phyloP scores from a whole-genome alignment of 2,888 invertebrate genomes.

The Drosophila lacicola region DNA sequence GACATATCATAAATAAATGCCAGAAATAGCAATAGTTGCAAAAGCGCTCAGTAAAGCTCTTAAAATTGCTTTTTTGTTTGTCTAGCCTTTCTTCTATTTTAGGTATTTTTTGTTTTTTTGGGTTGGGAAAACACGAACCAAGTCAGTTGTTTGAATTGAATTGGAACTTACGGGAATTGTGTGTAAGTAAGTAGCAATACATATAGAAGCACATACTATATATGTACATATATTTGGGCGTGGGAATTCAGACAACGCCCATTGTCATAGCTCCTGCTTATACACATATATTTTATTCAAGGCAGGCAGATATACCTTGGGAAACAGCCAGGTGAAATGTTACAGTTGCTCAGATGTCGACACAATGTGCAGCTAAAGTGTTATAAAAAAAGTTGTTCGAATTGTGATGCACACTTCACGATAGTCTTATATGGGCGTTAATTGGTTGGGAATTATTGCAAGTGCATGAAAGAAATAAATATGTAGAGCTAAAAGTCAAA shows the following conservation, averaged over 20 bases:
- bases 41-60: slow-evolving; percentile 19
- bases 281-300: slow-evolving; percentile 47
- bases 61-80: slow-evolving; percentile 26
- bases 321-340: slow-evolving; percentile 64
- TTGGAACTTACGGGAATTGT: slow-evolving; percentile 65
- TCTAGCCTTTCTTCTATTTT: slow-evolving; percentile 14
- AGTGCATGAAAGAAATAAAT: neutral
- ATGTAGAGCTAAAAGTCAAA: too few relatives aligned
- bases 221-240: slow-evolving; percentile 55
- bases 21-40: slow-evolving; percentile 9
- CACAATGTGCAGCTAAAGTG: slow-evolving; percentile 48
- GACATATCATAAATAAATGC: slow-evolving; percentile 22
- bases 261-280: slow-evolving; percentile 43
- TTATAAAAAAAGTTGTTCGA: slow-evolving; percentile 15
- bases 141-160: slow-evolving; percentile 61
- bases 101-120: slow-evolving; percentile 29
- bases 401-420: slow-evolving; percentile 12
- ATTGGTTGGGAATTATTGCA: slow-evolving; percentile 39
- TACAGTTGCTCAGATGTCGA: slow-evolving; percentile 32
- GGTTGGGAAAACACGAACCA: slow-evolving; percentile 77
- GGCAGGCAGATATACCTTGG: slow-evolving; percentile 49
- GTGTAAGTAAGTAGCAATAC: slow-evolving; percentile 7
- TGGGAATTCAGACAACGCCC: slow-evolving; percentile 56
- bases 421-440: slow-evolving; percentile 19
- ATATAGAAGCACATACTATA: slow-evolving; percentile 6